phyloP scores from a whole-genome alignment of 2,888 invertebrate genomes.

The Trichogramma evanescens region DNA sequence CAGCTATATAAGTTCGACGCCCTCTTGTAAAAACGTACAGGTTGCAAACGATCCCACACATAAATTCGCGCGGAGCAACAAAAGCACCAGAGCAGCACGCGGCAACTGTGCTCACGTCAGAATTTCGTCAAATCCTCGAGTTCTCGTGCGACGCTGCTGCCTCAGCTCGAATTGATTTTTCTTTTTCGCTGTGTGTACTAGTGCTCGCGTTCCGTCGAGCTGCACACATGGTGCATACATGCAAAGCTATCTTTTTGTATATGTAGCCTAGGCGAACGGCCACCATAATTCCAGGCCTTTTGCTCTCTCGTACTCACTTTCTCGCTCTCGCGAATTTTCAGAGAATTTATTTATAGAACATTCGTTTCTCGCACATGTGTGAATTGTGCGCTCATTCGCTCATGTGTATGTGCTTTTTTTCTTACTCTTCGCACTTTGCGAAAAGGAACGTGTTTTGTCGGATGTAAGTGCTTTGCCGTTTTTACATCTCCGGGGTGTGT shows the following conservation, averaged over 20 bases:
- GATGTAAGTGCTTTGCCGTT: constrained; percentile 8
- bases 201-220: too few species aligned
- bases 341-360: constrained; percentile 1
- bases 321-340: background rate
- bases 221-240: too few species aligned
- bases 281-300: background rate
- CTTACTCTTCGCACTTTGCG: background rate
- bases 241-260: too few species aligned
- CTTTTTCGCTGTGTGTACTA: background rate
- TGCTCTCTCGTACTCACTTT: background rate
- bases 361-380: constrained; percentile 7
- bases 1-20: too few species aligned
- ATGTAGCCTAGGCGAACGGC: too few species aligned
- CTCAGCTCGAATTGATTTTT: constrained; percentile 13
- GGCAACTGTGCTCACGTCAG: constrained; percentile 5
- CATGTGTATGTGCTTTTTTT: background rate
- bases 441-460: constrained; percentile 3
- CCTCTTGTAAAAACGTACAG: too few species aligned
- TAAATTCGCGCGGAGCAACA: background rate
- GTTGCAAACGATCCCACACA: too few species aligned
- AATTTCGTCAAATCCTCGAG: constrained; percentile 8
- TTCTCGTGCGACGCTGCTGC: background rate
- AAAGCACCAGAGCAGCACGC: background rate
- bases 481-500: constrained; percentile 3
- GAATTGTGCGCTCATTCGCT: constrained; percentile 6